phyloP scores from a whole-genome alignment of 2,113 vertebrate species.

The Rhegmatorhina hoffmannsi region DNA sequence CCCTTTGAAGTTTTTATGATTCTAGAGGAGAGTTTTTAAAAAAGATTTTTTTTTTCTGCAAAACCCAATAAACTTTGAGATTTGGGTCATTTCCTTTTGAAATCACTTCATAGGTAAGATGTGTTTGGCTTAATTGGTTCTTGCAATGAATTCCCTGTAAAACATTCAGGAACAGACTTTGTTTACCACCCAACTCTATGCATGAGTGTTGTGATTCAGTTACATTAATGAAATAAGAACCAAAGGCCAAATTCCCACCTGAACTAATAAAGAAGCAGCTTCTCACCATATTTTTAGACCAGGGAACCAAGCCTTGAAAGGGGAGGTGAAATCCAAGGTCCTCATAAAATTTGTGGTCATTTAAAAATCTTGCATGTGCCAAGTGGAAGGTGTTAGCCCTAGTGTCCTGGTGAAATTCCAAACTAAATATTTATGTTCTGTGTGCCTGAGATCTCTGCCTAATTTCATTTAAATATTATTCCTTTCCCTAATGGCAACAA shows the following conservation, averaged over 20 bases:
- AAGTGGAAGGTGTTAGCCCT: slow-evolving; percentile 22
- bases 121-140: not conserved
- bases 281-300: not conserved
- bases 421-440: slow-evolving; percentile 31
- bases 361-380: not conserved
- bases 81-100: not conserved
- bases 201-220: not conserved
- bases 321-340: not conserved
- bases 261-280: slow-evolving; percentile 27
- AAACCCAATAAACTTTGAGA: not conserved
- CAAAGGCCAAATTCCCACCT: slow-evolving; percentile 24
- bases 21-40: not conserved
- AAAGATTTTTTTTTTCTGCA: not conserved
- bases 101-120: not conserved
- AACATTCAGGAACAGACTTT: not conserved
- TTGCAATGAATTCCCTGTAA: not conserved
- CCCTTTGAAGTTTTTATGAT: not conserved
- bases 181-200: not conserved
- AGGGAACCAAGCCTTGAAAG: not conserved
- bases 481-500: not conserved
- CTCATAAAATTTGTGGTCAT: slow-evolving; percentile 23
- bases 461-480: slow-evolving; percentile 21
- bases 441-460: not conserved
- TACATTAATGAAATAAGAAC: not conserved
- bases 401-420: slow-evolving; percentile 28